phyloP scores from a whole-genome alignment of 2,113 vertebrate genomes.

The Phoenicopterus ruber region DNA sequence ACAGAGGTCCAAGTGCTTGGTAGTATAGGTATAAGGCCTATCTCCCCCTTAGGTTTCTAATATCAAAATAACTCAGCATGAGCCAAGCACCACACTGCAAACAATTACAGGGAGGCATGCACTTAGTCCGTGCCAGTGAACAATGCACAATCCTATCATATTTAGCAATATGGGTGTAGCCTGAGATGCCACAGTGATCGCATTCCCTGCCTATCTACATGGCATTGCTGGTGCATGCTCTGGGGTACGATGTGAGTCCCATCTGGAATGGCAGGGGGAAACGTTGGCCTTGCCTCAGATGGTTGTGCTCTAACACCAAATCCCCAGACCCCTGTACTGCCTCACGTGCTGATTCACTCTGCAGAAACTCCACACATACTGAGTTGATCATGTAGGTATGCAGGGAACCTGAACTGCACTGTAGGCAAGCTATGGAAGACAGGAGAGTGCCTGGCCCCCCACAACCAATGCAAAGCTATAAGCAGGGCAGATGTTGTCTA shows the following conservation, averaged over 20 bases:
- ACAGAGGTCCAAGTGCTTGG: not conserved
- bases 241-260: not conserved
- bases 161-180: not conserved
- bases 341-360: not conserved
- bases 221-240: not conserved
- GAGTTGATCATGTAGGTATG: not conserved
- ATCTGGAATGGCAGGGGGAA: not conserved
- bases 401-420: not conserved
- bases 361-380: not conserved
- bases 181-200: not conserved
- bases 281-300: not conserved
- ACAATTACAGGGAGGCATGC: not conserved
- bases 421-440: not conserved
- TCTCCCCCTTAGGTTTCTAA: not conserved
- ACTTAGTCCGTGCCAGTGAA: not conserved
- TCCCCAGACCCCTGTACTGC: not conserved
- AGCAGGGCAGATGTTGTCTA: not conserved
- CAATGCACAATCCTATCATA: not conserved
- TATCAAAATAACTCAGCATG: not conserved
- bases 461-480: not conserved
- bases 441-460: not conserved
- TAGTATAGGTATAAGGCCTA: not conserved
- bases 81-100: not conserved
- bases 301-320: not conserved
- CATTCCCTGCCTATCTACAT: not conserved